Percentiles rank a stretch among this genome's conserved stretches.
phyloP scores from a whole-genome alignment of 2,113 vertebrate species.

The Ciconia boyciana region DNA sequence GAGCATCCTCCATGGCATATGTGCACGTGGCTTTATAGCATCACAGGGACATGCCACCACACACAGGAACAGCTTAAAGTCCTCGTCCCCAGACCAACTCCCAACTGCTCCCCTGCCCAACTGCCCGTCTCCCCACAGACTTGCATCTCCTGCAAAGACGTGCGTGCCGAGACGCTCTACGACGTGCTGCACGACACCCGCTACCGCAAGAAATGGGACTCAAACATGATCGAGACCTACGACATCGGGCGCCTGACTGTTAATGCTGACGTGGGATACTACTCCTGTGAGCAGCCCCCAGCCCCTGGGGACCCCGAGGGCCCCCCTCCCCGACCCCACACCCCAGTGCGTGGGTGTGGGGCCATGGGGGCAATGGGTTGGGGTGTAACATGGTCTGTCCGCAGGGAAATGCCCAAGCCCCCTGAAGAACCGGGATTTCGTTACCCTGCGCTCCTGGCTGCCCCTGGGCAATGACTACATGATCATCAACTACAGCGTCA shows the following conservation, averaged over 20 bases:
- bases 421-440: conserved; percentile 88
- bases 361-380: neutral
- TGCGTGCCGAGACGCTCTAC: conserved; percentile 82
- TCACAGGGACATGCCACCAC: fast-evolving
- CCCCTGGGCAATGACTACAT: conserved; percentile 86
- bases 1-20: neutral
- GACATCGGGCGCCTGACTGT: conserved; percentile 87
- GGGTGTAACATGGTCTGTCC: neutral
- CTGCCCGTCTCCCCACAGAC: conserved; percentile 64
- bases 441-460: conserved; percentile 87
- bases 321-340: fast-evolving
- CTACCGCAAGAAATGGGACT: conserved; percentile 90
- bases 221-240: conserved; percentile 89
- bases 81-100: fast-evolving
- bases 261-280: conserved; percentile 89
- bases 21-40: fast-evolving
- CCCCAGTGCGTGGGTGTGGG: fast-evolving
- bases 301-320: neutral
- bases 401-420: conserved; percentile 78
- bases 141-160: conserved; percentile 85
- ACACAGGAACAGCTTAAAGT: neutral
- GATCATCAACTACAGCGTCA: conserved; percentile 91
- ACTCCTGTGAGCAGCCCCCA: conserved; percentile 80
- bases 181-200: conserved; percentile 87
- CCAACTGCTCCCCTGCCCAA: neutral